A percentile compares a stretch with the other conserved stretches of the same genome.
phyloP scores from a whole-genome alignment of 2,888 invertebrate genomes.

The Cecidostiba fungosa region DNA sequence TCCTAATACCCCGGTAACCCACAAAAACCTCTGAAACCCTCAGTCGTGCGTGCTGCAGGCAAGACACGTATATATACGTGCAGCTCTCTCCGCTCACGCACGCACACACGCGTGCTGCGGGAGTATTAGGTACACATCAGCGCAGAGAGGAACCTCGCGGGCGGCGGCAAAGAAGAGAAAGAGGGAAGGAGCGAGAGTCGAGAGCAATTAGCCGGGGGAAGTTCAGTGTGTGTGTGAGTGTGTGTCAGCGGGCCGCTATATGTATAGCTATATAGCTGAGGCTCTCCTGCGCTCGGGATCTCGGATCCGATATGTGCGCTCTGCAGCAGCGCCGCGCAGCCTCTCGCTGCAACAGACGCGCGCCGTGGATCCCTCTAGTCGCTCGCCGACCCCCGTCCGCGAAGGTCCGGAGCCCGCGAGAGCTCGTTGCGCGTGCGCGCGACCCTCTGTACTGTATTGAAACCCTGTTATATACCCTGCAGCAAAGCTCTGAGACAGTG shows the following conservation, averaged over 20 bases:
- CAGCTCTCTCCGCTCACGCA: neutral
- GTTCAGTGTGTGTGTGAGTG: conserved; percentile 26
- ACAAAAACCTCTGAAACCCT: neutral
- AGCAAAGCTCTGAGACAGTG: neutral
- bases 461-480: neutral
- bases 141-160: neutral
- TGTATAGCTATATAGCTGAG: no score
- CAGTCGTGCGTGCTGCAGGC: neutral
- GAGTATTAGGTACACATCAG: neutral
- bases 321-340: conserved; percentile 71
- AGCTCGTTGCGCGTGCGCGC: conserved; percentile 36
- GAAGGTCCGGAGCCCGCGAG: conserved; percentile 66
- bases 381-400: conserved; percentile 77
- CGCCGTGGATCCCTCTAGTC: conserved; percentile 73
- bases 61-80: neutral
- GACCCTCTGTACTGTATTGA: neutral
- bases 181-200: conserved; percentile 58
- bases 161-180: conserved; percentile 30
- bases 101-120: neutral
- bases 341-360: conserved; percentile 69
- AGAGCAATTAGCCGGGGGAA: conserved; percentile 60
- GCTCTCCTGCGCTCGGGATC: conserved; percentile 14
- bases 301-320: conserved; percentile 12
- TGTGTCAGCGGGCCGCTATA: conserved; percentile 52
- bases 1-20: neutral